phyloP scores from a whole-genome alignment of 2,888 invertebrate species.

The Luperina nickerlii region DNA sequence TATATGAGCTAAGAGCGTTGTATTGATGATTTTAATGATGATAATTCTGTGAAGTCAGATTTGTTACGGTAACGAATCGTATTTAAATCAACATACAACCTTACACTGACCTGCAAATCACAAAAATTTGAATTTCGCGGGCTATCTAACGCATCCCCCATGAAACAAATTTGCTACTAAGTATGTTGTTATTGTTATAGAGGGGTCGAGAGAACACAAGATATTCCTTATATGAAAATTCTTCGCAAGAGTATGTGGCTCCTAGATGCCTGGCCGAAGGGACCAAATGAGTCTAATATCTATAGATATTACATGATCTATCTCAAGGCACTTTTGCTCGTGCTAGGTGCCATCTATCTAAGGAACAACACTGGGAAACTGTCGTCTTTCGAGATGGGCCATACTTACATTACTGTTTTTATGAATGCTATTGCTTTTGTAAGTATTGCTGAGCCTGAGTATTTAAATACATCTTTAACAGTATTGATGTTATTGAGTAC shows the following conservation, averaged over 20 bases:
- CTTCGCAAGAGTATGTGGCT: slow-evolving; percentile 23
- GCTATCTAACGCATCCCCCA: too few relatives aligned
- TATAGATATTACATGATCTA: not conserved
- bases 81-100: too few relatives aligned
- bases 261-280: slow-evolving; percentile 24
- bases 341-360: not conserved
- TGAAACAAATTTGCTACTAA: not conserved
- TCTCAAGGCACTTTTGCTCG: fast-evolving
- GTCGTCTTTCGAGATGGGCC: slow-evolving; percentile 35
- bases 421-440: slow-evolving; percentile 13
- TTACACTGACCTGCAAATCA: too few relatives aligned
- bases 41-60: too few relatives aligned
- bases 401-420: slow-evolving; percentile 43
- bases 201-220: slow-evolving; percentile 40
- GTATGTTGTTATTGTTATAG: slow-evolving; percentile 22
- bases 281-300: not conserved
- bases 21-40: not conserved
- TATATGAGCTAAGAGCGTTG: not conserved
- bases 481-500: not conserved
- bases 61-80: too few relatives aligned
- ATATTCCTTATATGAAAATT: slow-evolving; percentile 23
- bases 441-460: slow-evolving; percentile 17
- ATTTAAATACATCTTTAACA: not conserved
- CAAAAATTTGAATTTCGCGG: too few relatives aligned
- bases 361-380: slow-evolving; percentile 25